These are phyloP conservation scores for Calypte anna DNA, from an alignment of 2,113 vertebrate species.

Conservation along the genomic window DNA sequence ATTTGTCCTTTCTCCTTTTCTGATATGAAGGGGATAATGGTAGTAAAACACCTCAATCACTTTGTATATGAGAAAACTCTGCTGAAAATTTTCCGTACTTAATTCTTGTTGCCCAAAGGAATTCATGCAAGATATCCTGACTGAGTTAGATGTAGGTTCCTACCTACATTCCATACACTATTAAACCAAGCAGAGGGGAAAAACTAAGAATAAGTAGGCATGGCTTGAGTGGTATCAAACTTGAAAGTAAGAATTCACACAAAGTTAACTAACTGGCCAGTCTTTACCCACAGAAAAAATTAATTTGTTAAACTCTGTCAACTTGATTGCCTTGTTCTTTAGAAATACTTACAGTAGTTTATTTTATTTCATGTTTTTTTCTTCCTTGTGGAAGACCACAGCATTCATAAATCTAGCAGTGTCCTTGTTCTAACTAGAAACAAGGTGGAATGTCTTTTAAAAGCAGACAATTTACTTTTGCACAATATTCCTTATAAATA, in stretches of 20 bases:
- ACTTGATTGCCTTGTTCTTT: not conserved
- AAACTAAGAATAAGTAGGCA: not conserved
- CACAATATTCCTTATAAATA: rapidly evolving
- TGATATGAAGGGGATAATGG: not conserved
- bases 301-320: not conserved
- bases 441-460: not conserved
- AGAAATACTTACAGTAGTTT: not conserved
- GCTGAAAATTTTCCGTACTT: not conserved
- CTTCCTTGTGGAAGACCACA: not conserved
- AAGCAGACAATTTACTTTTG: not conserved
- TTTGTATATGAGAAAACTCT: not conserved
- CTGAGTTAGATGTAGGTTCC: not conserved
- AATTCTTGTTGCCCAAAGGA: not conserved
- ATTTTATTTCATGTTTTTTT: not conserved
- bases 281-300: not conserved
- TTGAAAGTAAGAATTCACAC: not conserved
- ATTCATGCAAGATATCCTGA: not conserved
- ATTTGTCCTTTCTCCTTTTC: not conserved
- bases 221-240: not conserved
- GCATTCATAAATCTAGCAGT: rapidly evolving
- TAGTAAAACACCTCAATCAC: not conserved
- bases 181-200: not conserved
- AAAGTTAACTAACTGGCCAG: not conserved
- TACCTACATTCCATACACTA: not conserved
- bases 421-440: rapidly evolving